These are phyloP conservation scores for Pycnonotus jocosus DNA, from an alignment of 2,113 vertebrate species.

Conservation along the genomic window DNA sequence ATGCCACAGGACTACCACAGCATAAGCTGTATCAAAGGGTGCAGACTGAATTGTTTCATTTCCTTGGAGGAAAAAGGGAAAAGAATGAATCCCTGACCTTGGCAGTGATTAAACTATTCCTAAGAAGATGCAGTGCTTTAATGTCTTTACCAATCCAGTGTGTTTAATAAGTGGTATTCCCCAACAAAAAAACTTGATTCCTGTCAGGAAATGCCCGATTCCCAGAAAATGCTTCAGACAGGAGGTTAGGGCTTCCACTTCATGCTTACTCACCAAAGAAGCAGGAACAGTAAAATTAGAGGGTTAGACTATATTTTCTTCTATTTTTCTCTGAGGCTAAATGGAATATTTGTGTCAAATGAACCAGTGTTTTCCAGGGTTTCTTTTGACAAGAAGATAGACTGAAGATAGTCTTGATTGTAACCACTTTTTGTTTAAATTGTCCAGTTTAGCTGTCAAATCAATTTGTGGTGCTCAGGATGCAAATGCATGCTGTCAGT, in stretches of 20 bases:
- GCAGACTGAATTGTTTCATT: background rate
- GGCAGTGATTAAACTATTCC: background rate
- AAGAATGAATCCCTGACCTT: background rate
- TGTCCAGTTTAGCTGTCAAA: conserved; percentile 22
- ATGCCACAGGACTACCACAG: background rate
- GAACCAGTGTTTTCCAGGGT: background rate
- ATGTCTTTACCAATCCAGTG: background rate
- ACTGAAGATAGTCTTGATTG: background rate
- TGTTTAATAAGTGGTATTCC: background rate
- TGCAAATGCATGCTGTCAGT: background rate
- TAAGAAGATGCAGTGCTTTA: background rate
- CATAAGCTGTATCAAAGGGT: background rate
- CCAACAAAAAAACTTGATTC: background rate
- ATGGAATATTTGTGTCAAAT: background rate
- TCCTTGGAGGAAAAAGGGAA: background rate
- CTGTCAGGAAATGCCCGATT: background rate
- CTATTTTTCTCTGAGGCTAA: background rate
- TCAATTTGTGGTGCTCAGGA: background rate
- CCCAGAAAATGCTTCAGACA: background rate
- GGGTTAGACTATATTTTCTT: background rate
- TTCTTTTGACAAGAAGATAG: background rate
- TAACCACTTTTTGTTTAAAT: conserved; percentile 2
- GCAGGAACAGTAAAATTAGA: background rate
- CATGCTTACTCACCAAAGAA: background rate
- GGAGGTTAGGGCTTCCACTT: background rate